Evolutionary conservation across 1,140 invertebrate genomes (phyloP).

Genomic region (Agraylea sexmaculata): DNA sequence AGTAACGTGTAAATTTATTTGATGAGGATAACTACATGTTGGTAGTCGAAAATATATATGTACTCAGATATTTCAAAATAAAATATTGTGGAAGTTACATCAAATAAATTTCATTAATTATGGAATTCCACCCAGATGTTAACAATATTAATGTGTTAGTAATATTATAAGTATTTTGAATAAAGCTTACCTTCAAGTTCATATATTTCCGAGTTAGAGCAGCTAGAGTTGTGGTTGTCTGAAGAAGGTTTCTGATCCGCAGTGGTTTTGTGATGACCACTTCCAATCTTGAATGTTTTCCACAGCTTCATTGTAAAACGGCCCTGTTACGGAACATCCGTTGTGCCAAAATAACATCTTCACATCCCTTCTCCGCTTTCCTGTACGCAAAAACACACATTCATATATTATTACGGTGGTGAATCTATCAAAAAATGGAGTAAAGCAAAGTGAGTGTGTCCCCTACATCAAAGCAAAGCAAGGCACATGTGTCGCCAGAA

Average conservation of each 20-base stretch:
- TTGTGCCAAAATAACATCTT: constrained; percentile 7
- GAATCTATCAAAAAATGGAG: no score
- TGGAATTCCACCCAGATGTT: no score
- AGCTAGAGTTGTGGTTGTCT: neutral
- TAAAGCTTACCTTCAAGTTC: constrained; percentile 18
- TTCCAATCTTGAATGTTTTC: constrained; percentile 16
- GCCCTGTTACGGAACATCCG: neutral
- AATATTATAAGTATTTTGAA: neutral
- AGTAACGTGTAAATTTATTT: neutral
- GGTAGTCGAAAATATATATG: neutral
- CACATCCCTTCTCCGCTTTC: neutral
- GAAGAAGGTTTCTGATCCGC: constrained; percentile 12
- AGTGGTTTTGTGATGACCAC: constrained; percentile 7
- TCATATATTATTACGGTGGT: no score
- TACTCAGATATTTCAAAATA: neutral
- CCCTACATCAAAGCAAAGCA: neutral
- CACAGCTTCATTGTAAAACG: constrained; percentile 19
- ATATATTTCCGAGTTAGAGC: constrained; percentile 15
- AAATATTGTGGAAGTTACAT: constrained; percentile 1
- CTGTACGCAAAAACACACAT: no score
- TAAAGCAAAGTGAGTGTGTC: no score
- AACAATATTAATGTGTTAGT: neutral
- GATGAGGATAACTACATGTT: neutral
- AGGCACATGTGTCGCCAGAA: neutral
- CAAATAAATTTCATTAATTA: neutral